phyloP scores from a whole-genome alignment of 2,797 vertebrate species.

The Graptemys geographica region DNA sequence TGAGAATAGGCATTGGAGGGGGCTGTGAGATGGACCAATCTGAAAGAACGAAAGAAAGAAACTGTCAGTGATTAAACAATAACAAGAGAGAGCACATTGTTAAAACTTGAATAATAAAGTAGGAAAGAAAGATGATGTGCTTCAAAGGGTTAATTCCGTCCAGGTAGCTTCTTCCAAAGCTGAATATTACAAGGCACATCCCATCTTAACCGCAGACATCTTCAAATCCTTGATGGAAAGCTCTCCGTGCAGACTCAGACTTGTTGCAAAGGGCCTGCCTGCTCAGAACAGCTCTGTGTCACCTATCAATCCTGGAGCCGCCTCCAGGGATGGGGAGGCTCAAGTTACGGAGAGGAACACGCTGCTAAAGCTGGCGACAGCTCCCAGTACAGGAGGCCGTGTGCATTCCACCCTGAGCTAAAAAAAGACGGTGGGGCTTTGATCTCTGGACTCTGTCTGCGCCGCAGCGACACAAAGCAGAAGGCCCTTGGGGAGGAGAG shows the following conservation, averaged over 20 bases:
- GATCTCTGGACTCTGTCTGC: slow-evolving; percentile 81
- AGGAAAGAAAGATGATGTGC: not conserved
- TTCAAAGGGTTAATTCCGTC: slow-evolving; percentile 61
- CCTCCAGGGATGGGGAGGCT: slow-evolving; percentile 70
- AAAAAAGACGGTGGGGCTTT: slow-evolving; percentile 79
- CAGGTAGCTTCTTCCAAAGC: slow-evolving; percentile 25
- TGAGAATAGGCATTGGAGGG: accelerated
- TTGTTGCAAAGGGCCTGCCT: slow-evolving; percentile 74
- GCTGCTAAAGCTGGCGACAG: slow-evolving; percentile 78
- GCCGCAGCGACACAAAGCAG: slow-evolving; percentile 79
- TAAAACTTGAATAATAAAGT: accelerated
- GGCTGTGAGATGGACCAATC: accelerated
- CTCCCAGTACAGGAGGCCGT: slow-evolving; percentile 56
- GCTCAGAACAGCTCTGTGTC: slow-evolving; percentile 61
- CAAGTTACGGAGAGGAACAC: slow-evolving; percentile 61
- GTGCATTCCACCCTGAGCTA: slow-evolving; percentile 87
- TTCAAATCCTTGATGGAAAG: slow-evolving; percentile 2
- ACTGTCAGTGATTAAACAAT: accelerated
- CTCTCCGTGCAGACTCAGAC: slow-evolving; percentile 82
- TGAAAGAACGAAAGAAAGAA: accelerated
- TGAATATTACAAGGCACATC: slow-evolving; percentile 1
- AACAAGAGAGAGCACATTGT: accelerated
- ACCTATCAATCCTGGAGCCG: slow-evolving; percentile 69
- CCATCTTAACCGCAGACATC: slow-evolving; percentile 53
- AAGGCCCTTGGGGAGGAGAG: slow-evolving; percentile 72